phyloP scores from a whole-genome alignment of 2,113 vertebrate genomes.

The Eudyptes chrysolophus region DNA sequence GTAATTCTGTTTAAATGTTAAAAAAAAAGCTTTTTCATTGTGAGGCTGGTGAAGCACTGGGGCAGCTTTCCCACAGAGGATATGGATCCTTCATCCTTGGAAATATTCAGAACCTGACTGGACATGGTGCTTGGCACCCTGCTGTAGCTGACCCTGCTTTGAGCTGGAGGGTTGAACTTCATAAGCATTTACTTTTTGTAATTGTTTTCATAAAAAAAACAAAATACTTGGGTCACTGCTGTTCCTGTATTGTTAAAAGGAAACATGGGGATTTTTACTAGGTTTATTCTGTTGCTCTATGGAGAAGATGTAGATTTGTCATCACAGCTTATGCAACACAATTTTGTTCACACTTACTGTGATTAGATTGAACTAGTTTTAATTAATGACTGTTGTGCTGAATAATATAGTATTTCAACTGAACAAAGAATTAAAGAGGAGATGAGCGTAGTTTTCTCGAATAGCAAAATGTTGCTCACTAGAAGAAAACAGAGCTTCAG shows the following conservation, averaged over 20 bases:
- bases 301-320: neutral
- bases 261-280: neutral
- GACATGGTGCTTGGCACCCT: neutral
- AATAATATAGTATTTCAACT: neutral
- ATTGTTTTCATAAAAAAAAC: neutral
- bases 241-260: neutral
- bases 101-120: neutral
- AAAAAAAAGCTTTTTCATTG: neutral
- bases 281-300: neutral
- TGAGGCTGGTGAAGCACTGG: neutral
- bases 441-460: neutral
- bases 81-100: neutral
- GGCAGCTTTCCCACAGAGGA: neutral
- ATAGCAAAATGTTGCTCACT: neutral
- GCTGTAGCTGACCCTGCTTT: neutral
- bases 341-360: neutral
- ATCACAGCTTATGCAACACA: neutral
- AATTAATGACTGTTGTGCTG: neutral
- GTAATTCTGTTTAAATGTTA: neutral
- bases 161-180: neutral
- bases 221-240: rapidly evolving
- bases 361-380: neutral
- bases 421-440: neutral
- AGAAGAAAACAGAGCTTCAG: neutral
- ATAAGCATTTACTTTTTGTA: neutral